phyloP scores from a whole-genome alignment of 2,888 invertebrate genomes.

The Protophormia terraenovae region DNA sequence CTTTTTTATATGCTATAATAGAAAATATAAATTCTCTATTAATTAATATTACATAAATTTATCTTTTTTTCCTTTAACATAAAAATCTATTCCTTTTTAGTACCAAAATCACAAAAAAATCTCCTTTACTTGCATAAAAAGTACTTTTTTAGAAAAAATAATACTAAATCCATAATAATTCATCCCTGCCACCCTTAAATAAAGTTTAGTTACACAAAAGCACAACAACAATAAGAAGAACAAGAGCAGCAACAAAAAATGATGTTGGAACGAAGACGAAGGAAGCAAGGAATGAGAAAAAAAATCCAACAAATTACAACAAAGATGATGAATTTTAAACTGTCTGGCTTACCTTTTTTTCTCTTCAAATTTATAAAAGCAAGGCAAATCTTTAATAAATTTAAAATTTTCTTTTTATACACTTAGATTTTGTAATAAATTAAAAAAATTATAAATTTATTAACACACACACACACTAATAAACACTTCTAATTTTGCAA shows the following conservation, averaged over 20 bases:
- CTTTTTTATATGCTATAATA: no score
- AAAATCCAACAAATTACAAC: conserved; percentile 36
- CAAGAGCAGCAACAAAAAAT: conserved; percentile 7
- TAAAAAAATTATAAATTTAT: background rate
- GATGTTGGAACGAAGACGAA: conserved; percentile 8
- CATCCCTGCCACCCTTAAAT: conserved; percentile 59
- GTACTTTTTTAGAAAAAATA: conserved; percentile 30
- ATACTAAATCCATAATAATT: conserved; percentile 46
- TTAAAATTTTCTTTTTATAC: background rate
- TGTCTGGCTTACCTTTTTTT: conserved; percentile 64
- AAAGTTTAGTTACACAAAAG: conserved; percentile 50
- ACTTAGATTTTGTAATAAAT: background rate
- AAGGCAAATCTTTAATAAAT: background rate
- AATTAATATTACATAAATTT: no score
- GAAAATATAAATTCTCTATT: no score
- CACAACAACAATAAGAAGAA: conserved; percentile 18
- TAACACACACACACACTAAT: background rate
- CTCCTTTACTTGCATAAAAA: background rate
- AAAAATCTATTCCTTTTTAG: background rate
- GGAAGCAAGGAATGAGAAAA: conserved; percentile 17
- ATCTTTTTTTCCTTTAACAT: no score
- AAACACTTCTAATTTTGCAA: conserved; percentile 48
- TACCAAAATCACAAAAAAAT: background rate
- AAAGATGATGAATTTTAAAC: conserved; percentile 51
- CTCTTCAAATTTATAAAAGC: background rate